Evolutionary conservation across 2,888 invertebrate species (phyloP).

Genomic region (Drosophila paramelanica): DNA sequence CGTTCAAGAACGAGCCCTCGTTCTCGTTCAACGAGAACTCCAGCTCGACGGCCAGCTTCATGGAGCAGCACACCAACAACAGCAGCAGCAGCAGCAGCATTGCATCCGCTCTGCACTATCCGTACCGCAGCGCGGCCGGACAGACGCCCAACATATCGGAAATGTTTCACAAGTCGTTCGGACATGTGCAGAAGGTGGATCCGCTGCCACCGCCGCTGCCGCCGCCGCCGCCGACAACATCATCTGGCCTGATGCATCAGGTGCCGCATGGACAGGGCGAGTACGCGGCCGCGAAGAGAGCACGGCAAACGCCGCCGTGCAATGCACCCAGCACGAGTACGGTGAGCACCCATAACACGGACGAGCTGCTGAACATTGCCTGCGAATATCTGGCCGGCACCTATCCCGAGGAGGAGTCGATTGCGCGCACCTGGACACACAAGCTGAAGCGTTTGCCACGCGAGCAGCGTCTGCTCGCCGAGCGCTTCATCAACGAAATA

Average conservation of each 20-base stretch:
- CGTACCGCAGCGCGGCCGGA: slow-evolving; percentile 44
- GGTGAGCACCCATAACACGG: slow-evolving; percentile 64
- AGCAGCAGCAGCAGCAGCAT: slow-evolving; percentile 14
- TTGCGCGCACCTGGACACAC: slow-evolving; percentile 82
- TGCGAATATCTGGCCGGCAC: slow-evolving; percentile 80
- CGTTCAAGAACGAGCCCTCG: slow-evolving; percentile 64
- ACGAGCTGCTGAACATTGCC: slow-evolving; percentile 79
- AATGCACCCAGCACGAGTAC: slow-evolving; percentile 29
- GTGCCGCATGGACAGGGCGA: slow-evolving; percentile 41
- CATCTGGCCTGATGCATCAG: slow-evolving; percentile 27
- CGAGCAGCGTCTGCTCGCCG: slow-evolving; percentile 82
- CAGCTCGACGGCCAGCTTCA: slow-evolving; percentile 66
- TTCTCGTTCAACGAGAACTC: slow-evolving; percentile 75
- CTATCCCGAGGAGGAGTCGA: slow-evolving; percentile 82
- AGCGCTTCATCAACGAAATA: slow-evolving; percentile 83
- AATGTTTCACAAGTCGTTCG: slow-evolving; percentile 83
- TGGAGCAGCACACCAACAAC: slow-evolving; percentile 62
- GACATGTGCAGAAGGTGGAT: slow-evolving; percentile 67
- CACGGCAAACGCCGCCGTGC: slow-evolving; percentile 57
- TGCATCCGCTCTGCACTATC: slow-evolving; percentile 50
- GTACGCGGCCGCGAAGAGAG: slow-evolving; percentile 48
- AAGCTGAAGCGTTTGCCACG: slow-evolving; percentile 80
- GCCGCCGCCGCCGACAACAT: slow-evolving; percentile 24
- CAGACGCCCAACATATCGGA: slow-evolving; percentile 79
- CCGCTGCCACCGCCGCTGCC: slow-evolving; percentile 54